Percentiles rank a stretch among this genome's conserved stretches.
Conservation (phyloP, 2,888 invertebrate genomes). For the Allygus modestus region DNA sequence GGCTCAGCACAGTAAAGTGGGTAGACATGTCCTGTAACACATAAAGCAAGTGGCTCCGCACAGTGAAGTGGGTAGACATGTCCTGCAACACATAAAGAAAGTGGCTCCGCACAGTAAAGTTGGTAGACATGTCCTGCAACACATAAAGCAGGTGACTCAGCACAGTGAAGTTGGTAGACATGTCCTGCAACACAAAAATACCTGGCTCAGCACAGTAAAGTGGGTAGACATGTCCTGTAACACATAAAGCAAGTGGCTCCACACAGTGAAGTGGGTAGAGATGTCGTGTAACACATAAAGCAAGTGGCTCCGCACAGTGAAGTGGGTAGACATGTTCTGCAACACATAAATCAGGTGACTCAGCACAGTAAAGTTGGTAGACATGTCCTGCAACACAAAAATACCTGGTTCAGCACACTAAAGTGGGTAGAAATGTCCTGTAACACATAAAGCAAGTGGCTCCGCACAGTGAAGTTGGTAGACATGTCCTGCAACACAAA, state of each 20-base stretch:
- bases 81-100: neutral
- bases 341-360: neutral
- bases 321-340: neutral
- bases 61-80: neutral
- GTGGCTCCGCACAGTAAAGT: neutral
- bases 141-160: conserved; percentile 14
- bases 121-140: too few relatives aligned
- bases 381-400: conserved; percentile 15
- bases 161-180: neutral
- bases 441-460: too few relatives aligned
- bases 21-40: neutral
- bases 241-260: neutral
- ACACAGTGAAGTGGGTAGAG: neutral
- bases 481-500: conserved; percentile 13
- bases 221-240: neutral
- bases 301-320: too few relatives aligned
- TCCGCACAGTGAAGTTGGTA: neutral
- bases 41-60: neutral
- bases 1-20: neutral
- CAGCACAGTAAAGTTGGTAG: neutral
- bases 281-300: neutral
- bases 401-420: too few relatives aligned
- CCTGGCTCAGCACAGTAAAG: too few relatives aligned
- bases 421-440: too few relatives aligned
- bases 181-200: neutral